These are phyloP conservation scores for Penaeus monodon DNA, from an alignment of 2,888 invertebrate genomes.

Conservation along the genomic window DNA sequence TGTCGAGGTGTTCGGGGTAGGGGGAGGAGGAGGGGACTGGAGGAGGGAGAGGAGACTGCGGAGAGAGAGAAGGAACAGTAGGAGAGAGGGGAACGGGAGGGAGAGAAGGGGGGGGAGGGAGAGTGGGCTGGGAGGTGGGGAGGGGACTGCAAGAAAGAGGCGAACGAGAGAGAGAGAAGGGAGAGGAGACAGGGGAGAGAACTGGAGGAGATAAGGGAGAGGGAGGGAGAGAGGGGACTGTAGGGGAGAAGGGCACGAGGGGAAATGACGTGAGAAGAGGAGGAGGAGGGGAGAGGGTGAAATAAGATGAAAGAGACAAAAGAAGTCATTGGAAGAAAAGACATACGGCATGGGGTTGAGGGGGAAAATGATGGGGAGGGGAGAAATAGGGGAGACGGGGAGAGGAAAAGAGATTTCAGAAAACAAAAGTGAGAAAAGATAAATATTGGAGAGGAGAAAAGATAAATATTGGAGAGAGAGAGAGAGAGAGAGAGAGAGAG, in stretches of 20 bases:
- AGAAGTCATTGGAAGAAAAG: no score
- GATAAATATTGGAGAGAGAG: neutral
- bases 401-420: no score
- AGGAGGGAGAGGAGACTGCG: neutral
- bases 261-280: no score
- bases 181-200: neutral
- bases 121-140: neutral
- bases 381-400: no score
- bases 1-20: no score
- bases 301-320: no score
- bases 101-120: neutral
- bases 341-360: no score
- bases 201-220: neutral
- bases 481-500: slow-evolving; percentile 16
- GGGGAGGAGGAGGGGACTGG: no score
- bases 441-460: neutral
- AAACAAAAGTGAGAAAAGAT: no score
- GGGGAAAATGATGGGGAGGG: no score
- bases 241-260: neutral
- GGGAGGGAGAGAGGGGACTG: neutral
- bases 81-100: neutral
- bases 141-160: neutral
- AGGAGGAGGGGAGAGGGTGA: neutral
- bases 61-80: neutral
- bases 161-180: neutral